phyloP scores from a whole-genome alignment of 1,140 invertebrate species.

The Neomicropteryx cornuta region DNA sequence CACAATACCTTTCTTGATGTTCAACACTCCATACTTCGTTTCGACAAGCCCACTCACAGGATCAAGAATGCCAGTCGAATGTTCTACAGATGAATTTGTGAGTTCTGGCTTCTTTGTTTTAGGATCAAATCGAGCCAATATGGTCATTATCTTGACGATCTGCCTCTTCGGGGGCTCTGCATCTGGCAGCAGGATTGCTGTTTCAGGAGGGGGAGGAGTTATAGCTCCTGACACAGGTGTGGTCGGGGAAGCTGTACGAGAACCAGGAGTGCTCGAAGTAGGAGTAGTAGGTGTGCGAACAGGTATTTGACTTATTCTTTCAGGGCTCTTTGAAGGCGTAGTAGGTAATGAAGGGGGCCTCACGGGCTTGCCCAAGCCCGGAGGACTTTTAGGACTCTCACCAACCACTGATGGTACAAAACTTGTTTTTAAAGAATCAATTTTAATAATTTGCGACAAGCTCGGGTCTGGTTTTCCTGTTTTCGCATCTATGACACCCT shows the following conservation, averaged over 20 bases:
- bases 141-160: constrained; percentile 49
- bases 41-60: constrained; percentile 40
- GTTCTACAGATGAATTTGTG: constrained; percentile 44
- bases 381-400: too few species aligned
- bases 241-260: too few species aligned
- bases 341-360: too few species aligned
- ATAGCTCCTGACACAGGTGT: too few species aligned
- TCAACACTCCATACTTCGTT: constrained; percentile 53
- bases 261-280: too few species aligned
- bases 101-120: constrained; percentile 45
- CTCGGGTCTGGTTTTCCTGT: constrained; percentile 41
- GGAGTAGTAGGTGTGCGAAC: too few species aligned
- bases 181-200: constrained; percentile 23
- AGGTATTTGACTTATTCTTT: too few species aligned
- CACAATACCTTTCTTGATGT: constrained; percentile 46
- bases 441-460: constrained; percentile 39
- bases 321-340: too few species aligned
- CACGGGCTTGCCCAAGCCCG: too few species aligned
- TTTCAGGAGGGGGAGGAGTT: too few species aligned
- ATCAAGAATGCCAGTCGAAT: constrained; percentile 41
- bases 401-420: constrained; percentile 30
- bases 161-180: constrained; percentile 46
- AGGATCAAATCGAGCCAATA: constrained; percentile 43
- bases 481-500: constrained; percentile 41
- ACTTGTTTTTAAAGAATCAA: constrained; percentile 38